Base-by-base conservation (phyloP, 2,888 invertebrate species). In the Diabrotica balteata region DNA sequence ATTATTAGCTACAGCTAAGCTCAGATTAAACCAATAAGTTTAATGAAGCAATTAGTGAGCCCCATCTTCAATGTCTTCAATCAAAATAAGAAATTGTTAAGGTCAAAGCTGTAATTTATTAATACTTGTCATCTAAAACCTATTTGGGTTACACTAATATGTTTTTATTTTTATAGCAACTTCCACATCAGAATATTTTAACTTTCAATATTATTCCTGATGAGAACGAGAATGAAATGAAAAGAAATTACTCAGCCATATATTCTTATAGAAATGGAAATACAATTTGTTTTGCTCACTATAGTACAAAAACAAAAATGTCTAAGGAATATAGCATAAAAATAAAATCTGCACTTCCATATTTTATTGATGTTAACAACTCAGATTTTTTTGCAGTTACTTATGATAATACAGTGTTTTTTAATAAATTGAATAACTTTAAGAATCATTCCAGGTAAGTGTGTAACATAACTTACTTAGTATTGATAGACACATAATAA, bases 201-300 rank as follows among this genome's bases (percentile, higher is more conserved):
- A 73, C 68, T 7, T 80, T 80, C 63, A 66, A 77, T 66, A 44
- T 78, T 8, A 50, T 80, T 32, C 68, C 73, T 22, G 67, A 73
- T 57, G 60, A 72, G 60, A 63, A 68, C 49, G 72, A 75, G 17
- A 17, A 17, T 17, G 17, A 17, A 2, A 17, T 17, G 17, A 17
- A 17, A 17, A 17, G 17, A 55, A 63, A 70, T 46, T 63, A 73
- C 7, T 69, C 73, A 60, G 77, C 75, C 7, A 49, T 81, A 47
- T 68, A 80, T 54, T 76, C 78, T 5, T 77, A 74, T 53, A 63
- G 61, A 10, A 66, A 59, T 7, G 66, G 73, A 60, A 64, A 72
- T 2, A 59, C 42, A 11, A 54, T 72, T 46, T 52, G 51, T 42
- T 77, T 78, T 70, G 67, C 69, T 10, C 58, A 75, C 52, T 66